Base-by-base conservation (phyloP, 2,888 invertebrate genomes). In the Hydroisotoma schaefferi region DNA sequence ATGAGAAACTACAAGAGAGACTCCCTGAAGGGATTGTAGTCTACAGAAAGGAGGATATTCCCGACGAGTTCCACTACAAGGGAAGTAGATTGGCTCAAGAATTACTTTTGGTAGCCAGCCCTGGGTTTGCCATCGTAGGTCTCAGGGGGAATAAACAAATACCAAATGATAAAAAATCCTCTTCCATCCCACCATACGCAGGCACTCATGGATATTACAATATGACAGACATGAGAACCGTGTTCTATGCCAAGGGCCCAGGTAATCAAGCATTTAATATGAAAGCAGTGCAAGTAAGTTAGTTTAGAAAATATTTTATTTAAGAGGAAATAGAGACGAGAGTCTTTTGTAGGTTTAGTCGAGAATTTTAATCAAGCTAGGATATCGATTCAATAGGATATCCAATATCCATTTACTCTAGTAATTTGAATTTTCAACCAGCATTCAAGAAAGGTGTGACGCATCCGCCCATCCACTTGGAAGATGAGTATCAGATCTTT, bases 401-500 rank as follows among this genome's bases (percentile, higher is more conserved):
- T 62, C 15, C 43, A 59, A n/a, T 73, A 75, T 27, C 20, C 20
- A 2, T n/a, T 26, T 55, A 12, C 8, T 15, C 3, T 27, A 12
- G 28, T 6, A 26, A 20, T 43, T n/a, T 43, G 10, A 18, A 6
- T 10, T 18, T 33, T 43, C 27, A 18, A 23, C 76, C 78, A 33
- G 75, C 75, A 23, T 77, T 81, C 68, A 75, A 75, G 52, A 67
- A 72, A 38, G 76, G 76, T 38, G 63, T 71, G 29, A 67, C 75
- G 4, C 62, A 72, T 22, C 67, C 74, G 4, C 75, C 78, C 1
- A 76, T 81, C 25, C 68, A 76, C 26, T 74, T 77, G 33, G 77
- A 80, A 25, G 80, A 81, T 70, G 73, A 80, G 28, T 81, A 81
- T 67, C 77, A 78, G 20, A 73, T 81, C 54, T 75, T 80, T 61